Evolutionary conservation across 2,113 vertebrate species (phyloP), one percentile per base, ranked within the genome.

Genomic region (Herpailurus yagouaroundi): DNA sequence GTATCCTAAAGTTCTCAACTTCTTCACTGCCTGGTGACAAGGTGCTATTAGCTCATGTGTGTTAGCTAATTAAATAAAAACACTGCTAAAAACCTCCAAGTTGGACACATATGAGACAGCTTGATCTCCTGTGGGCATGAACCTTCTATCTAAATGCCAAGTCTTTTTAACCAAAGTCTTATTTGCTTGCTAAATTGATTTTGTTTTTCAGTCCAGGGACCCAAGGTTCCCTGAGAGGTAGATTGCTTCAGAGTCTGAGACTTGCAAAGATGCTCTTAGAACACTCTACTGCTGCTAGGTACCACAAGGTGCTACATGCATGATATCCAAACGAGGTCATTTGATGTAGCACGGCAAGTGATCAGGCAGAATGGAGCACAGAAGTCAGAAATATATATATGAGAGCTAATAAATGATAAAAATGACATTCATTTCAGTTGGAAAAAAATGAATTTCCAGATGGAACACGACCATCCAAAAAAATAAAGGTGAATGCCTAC

Each of bases 1-100:
- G 48, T 64, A 48, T 74, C 41, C 79, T 92, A 86, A 74, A 82
- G 85, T 95, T 64, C 81, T 89, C 85, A 81, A 52, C 89, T 64
- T 64, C 52, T 71, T 96, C 52, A n/a, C 60, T 63, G 19, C 41
- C 71, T 93, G 64, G 66, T 74, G 89, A 97, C 85, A 55, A 73
- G 69, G 31, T 91, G 81, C 85, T 87, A 3, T 79, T 66, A 84
- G 91, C 77, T 94, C 36, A 36, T 38, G 38, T 4, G 8, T 74
- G 77, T 66, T 63, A 12, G 50, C 81, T 94, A 89, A 66, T 93
- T 82, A 87, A 50, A 84, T 86, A 45, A 73, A 69, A 82, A 85
- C 0, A 1, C 48, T 92, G 45, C 63, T 81, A 94, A 79, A 95
- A 84, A 11, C 66, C n/a, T 94, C 81, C 66, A 13, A 23, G 55